A percentile compares a stretch with the other conserved stretches of the same genome.
phyloP scores from a whole-genome alignment of 64 coral and sea anemone genomes.

The Stichodactyla helianthus region DNA sequence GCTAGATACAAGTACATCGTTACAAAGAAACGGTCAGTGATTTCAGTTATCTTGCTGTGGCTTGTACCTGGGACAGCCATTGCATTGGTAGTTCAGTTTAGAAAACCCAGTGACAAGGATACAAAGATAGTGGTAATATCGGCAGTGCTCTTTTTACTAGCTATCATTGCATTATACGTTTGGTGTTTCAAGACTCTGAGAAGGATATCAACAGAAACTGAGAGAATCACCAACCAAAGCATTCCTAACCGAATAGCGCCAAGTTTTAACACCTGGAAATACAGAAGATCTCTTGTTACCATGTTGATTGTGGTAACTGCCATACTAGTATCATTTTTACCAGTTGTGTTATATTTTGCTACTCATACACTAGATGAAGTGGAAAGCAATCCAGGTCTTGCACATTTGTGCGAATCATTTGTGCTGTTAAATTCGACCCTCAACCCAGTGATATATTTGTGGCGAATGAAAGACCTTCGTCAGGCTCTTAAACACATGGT shows the following conservation, averaged over 20 bases:
- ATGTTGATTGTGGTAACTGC: not conserved
- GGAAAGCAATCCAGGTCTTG: no score
- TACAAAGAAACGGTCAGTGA: not conserved
- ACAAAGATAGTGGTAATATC: not conserved
- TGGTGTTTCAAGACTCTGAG: not conserved
- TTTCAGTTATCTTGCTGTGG: not conserved
- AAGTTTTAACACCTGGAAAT: not conserved
- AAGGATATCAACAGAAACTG: not conserved
- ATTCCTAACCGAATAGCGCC: not conserved
- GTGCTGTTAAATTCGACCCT: not conserved
- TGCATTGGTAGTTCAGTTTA: not conserved
- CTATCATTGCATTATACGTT: not conserved
- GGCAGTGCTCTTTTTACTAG: not conserved
- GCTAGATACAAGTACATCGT: not conserved
- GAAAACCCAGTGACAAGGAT: not conserved
- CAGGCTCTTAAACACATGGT: not conserved
- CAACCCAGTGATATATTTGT: slow-evolving; percentile 10
- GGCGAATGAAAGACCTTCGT: slow-evolving; percentile 22
- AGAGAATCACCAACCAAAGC: no score
- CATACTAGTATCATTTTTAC: not conserved
- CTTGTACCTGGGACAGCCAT: not conserved
- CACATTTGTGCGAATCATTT: not conserved
- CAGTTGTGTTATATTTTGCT: not conserved
- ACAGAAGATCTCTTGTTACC: slow-evolving; percentile 2
- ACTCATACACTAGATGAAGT: not conserved